A percentile compares a stretch with the other conserved stretches of the same genome.
Evolutionary conservation across 1,140 invertebrate genomes (phyloP).

Genomic region (Metopolophium dirhodum): DNA sequence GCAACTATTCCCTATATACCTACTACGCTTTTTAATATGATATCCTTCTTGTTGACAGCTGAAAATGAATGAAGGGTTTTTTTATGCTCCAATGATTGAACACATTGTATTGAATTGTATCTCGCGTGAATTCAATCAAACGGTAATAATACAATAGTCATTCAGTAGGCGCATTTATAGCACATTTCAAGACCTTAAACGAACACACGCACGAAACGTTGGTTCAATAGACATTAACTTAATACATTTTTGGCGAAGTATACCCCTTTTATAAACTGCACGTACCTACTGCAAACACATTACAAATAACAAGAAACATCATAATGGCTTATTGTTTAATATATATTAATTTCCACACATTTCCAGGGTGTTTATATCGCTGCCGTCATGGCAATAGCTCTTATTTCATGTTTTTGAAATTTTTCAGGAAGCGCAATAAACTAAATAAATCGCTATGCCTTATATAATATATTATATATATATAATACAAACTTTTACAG

Average conservation of each 20-base stretch:
- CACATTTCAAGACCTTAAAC: background rate
- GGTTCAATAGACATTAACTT: background rate
- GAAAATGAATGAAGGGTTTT: slow-evolving; percentile 40
- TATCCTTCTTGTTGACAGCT: slow-evolving; percentile 36
- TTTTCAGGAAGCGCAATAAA: too few species aligned
- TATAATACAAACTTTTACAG: too few species aligned
- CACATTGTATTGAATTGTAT: slow-evolving; percentile 33
- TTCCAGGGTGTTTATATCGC: too few species aligned
- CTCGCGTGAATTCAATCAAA: background rate
- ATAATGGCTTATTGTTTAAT: background rate
- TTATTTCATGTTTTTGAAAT: too few species aligned
- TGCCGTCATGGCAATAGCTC: too few species aligned
- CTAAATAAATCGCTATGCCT: too few species aligned
- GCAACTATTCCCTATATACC: background rate
- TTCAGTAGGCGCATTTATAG: background rate
- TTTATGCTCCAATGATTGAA: slow-evolving; percentile 12
- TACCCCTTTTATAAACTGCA: background rate
- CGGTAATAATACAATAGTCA: slow-evolving; percentile 33
- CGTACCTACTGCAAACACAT: background rate
- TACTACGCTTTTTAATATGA: slow-evolving; percentile 30
- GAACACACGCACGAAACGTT: background rate
- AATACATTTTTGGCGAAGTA: background rate
- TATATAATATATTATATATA: too few species aligned
- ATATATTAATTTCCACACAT: background rate
- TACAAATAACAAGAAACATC: background rate